Evolutionary conservation across 2,888 invertebrate species (phyloP).

Genomic region (Cerastis rubricosa): DNA sequence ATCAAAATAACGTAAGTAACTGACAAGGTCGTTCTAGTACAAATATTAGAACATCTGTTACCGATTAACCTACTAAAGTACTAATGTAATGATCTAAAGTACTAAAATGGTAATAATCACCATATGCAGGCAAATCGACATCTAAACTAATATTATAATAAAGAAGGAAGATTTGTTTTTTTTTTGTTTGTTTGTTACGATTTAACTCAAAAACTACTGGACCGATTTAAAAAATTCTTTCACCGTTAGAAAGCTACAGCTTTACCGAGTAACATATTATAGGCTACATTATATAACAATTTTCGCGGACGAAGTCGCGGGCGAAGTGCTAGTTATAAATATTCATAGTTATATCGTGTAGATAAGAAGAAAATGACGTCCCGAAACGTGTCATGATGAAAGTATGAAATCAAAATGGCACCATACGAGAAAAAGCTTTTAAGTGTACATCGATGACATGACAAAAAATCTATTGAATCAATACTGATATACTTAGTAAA

Average conservation of each 20-base stretch:
- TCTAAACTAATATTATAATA: no score
- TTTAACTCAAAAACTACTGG: no score
- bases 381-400: neutral
- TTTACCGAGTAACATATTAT: no score
- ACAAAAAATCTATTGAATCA: slow-evolving; percentile 25
- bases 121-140: neutral
- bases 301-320: no score
- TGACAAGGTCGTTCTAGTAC: neutral
- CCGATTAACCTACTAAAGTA: slow-evolving; percentile 1
- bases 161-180: no score
- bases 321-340: no score
- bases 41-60: slow-evolving; percentile 29
- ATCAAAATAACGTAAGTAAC: neutral
- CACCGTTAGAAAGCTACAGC: no score
- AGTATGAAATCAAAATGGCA: slow-evolving; percentile 26
- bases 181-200: no score
- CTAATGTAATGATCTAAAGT: no score
- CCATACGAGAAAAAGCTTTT: slow-evolving; percentile 36
- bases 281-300: no score
- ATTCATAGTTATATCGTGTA: neutral
- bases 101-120: neutral
- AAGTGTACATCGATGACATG: slow-evolving; percentile 20
- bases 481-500: slow-evolving; percentile 7
- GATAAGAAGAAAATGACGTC: neutral
- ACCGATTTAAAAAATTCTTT: no score